Evolutionary conservation across 2,113 vertebrate genomes (phyloP), one percentile per base, ranked within the genome.

Genomic region (Pungitius pungitius): DNA sequence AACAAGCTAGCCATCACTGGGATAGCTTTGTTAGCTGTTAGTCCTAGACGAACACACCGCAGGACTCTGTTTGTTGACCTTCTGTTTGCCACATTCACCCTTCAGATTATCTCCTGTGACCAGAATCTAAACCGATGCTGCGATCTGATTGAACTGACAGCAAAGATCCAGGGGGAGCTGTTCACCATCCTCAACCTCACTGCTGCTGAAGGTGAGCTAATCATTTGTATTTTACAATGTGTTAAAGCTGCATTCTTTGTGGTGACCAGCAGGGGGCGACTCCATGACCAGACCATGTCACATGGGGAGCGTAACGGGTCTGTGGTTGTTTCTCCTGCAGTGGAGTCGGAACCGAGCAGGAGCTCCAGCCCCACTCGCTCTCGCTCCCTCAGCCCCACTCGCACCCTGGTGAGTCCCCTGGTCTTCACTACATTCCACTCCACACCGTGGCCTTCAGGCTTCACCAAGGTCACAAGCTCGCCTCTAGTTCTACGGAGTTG

Each of bases 61-160:
- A 30, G 30, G 30, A 30, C 5, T n/a, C n/a, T 35, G 33, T 35
- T 35, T 35, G 33, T 35, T 35, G 33, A 35, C 9, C 30, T 54
- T 57, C 8, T 8, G 42, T 49, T 15, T n/a, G n/a, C n/a, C 47
- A 30, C 73, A 11, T 72, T 70, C 43, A 26, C 30, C 26, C 85
- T 90, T 24, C 87, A 99, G 98, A 66, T 84, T 6, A 95, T 95
- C 86, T 93, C 97, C 15, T 95, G 92, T 85, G 95, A 96, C 88
- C 91, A 97, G 81, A 99, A 97, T 88, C 81, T 99, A 78, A 96
- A 92, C 70, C 79, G 66, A 10, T 99, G 97, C 84, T 96, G 96
- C 79, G 97, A 97, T 89, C 76, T 97, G 79, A 92, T 99, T 57
- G 96, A 99, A 81, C 80, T 97, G 78, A 96, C 95, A 0, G 92